Conservation (phyloP, 2,888 invertebrate genomes). For the Poecilobothrus nobilitatus region DNA sequence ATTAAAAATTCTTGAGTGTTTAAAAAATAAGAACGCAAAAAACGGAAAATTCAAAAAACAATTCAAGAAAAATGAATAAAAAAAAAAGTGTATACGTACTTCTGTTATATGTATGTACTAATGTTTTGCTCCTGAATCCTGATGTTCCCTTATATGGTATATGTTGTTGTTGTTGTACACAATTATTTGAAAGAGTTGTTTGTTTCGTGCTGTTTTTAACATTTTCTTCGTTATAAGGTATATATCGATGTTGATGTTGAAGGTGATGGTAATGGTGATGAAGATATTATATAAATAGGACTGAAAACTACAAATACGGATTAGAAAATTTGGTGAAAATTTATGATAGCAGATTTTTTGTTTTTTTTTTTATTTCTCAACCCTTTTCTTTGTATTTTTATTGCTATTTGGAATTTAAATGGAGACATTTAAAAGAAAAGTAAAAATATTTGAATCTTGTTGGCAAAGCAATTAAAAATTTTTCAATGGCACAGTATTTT, state of each 20-base stretch:
- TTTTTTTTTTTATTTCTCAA: background rate
- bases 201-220: background rate
- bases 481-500: background rate
- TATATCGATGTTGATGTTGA: no score
- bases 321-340: conserved; percentile 1
- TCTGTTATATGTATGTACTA: background rate
- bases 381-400: background rate
- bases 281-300: background rate
- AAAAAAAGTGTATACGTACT: no score
- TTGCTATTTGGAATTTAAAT: background rate
- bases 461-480: conserved; percentile 1
- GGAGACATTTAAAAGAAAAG: background rate
- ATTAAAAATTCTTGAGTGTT: conserved; percentile 3
- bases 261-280: no score
- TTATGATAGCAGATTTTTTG: background rate
- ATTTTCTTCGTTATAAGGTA: no score
- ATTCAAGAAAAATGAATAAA: background rate
- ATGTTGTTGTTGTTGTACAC: background rate
- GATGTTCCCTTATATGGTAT: background rate
- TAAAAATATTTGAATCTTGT: background rate
- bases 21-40: background rate
- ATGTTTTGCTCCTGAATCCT: background rate
- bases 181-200: background rate
- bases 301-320: background rate
- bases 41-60: background rate